Evolutionary conservation across 2,888 invertebrate species (phyloP).

Genomic region (Tenthredo distinguenda): DNA sequence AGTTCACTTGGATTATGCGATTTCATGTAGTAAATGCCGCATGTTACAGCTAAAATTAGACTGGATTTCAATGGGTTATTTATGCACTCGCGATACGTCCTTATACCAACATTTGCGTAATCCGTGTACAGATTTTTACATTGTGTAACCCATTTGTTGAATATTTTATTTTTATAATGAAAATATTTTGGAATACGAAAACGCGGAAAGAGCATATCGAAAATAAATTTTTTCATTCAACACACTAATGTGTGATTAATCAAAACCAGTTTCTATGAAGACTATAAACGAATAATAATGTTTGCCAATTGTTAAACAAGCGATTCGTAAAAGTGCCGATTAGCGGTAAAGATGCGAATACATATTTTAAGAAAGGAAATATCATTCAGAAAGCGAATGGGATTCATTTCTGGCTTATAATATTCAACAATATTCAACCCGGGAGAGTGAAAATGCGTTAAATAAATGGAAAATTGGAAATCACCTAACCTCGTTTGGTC

Average conservation of each 20-base stretch:
- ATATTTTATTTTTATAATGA: not conserved
- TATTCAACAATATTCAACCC: not conserved
- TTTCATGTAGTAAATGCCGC: conserved; percentile 1
- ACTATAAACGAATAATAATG: not conserved
- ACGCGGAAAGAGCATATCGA: not conserved
- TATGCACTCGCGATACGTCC: not conserved
- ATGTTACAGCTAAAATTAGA: not conserved
- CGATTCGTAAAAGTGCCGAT: not conserved
- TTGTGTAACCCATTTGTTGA: not conserved
- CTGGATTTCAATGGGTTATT: not conserved
- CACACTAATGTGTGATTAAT: not conserved
- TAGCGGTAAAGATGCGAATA: not conserved
- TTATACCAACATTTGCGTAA: conserved; percentile 19
- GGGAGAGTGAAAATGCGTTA: not conserved
- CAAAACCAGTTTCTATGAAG: not conserved
- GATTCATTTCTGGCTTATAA: not conserved
- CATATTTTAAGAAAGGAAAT: not conserved
- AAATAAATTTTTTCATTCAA: not conserved
- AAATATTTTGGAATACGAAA: not conserved
- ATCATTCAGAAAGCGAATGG: not conserved
- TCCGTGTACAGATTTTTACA: conserved; percentile 9
- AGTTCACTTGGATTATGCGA: not conserved
- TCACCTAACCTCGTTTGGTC: conserved; percentile 1
- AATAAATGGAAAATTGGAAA: not conserved
- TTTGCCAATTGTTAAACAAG: conserved; percentile 8